Evolutionary conservation across 1,140 invertebrate species (phyloP).

Genomic region (Diachasmimorpha longicaudata): DNA sequence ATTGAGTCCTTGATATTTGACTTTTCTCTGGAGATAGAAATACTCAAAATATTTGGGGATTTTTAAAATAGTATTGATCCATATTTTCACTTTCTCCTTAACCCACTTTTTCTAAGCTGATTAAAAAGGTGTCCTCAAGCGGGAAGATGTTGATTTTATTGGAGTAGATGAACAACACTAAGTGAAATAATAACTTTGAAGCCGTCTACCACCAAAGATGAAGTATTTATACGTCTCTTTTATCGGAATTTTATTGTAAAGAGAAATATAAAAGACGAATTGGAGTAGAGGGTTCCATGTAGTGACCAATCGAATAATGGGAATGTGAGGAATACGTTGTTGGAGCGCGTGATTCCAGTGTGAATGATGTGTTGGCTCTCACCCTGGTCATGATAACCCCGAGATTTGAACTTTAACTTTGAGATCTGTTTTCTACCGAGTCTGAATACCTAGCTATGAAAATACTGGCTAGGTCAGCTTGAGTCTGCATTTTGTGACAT

Average conservation of each 20-base stretch:
- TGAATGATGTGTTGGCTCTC: constrained; percentile 12
- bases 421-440: constrained; percentile 14
- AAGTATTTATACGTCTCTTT: constrained; percentile 48
- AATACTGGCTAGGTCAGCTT: not conserved
- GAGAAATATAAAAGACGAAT: not conserved
- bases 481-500: not conserved
- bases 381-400: constrained; percentile 31
- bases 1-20: no score
- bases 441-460: not conserved
- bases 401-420: constrained; percentile 32
- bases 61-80: no score
- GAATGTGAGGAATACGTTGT: constrained; percentile 27
- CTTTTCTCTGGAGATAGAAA: no score
- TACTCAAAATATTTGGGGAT: no score
- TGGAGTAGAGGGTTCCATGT: constrained; percentile 6
- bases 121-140: no score
- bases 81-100: not conserved
- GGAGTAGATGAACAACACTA: constrained; percentile 14
- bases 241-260: constrained; percentile 33
- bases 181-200: constrained; percentile 17
- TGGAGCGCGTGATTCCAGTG: constrained; percentile 27
- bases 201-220: constrained; percentile 34
- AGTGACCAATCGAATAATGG: constrained; percentile 22
- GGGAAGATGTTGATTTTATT: not conserved
- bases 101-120: not conserved